Evolutionary conservation across 2,113 vertebrate species (phyloP).

Genomic region (Callipepla californica): DNA sequence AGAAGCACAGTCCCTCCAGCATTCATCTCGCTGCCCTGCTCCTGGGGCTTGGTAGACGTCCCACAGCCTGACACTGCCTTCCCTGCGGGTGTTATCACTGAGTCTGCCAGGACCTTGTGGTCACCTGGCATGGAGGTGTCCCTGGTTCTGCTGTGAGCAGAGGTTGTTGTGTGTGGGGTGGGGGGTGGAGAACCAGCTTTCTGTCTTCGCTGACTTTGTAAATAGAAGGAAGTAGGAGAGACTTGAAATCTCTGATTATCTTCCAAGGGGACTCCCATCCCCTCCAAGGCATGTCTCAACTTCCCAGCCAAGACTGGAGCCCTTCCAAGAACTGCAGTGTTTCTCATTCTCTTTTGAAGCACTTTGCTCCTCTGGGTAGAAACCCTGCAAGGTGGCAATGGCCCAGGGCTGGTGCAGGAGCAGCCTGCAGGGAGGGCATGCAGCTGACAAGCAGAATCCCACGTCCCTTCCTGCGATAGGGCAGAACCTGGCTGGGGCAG

Average conservation of each 20-base stretch:
- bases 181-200: neutral
- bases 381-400: neutral
- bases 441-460: neutral
- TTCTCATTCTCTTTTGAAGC: conserved; percentile 1
- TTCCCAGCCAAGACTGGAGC: conserved; percentile 52
- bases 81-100: neutral
- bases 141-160: neutral
- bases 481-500: neutral
- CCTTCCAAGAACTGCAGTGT: neutral
- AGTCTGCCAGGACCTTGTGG: neutral
- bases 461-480: rapidly evolving
- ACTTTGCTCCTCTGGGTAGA: neutral
- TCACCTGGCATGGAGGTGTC: neutral
- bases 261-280: conserved; percentile 71
- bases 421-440: neutral
- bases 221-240: conserved; percentile 67
- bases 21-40: neutral
- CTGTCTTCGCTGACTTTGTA: conserved; percentile 9
- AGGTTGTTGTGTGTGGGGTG: neutral
- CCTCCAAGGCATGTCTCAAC: conserved; percentile 61
- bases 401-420: neutral
- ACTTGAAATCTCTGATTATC: conserved; percentile 27
- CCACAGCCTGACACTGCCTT: neutral
- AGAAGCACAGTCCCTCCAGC: neutral
- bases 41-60: neutral